Conservation (phyloP, 2,113 vertebrate genomes). For the Pachycephala philippinensis region DNA sequence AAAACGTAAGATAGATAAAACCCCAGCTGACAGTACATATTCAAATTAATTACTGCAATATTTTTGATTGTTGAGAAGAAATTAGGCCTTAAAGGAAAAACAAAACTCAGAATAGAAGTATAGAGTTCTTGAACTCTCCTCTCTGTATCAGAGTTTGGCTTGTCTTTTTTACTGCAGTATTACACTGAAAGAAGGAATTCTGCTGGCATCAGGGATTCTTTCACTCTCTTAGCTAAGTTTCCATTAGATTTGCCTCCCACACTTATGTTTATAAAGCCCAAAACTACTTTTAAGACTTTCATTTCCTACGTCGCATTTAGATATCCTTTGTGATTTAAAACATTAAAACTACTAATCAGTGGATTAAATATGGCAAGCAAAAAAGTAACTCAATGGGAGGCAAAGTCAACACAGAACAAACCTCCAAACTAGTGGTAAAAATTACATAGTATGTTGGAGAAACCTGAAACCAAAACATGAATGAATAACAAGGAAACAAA, state of each 20-base stretch:
- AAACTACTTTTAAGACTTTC: slow-evolving; percentile 45
- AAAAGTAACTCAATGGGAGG: slow-evolving; percentile 35
- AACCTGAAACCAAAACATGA: slow-evolving; percentile 41
- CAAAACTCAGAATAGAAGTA: background rate
- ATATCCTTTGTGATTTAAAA: slow-evolving; percentile 50
- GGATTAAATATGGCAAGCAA: slow-evolving; percentile 24
- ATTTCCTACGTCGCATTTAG: slow-evolving; percentile 12
- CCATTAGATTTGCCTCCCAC: slow-evolving; percentile 36
- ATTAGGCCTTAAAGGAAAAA: background rate
- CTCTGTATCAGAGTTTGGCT: background rate
- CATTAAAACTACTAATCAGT: background rate
- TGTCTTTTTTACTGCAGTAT: background rate
- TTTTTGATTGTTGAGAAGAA: background rate
- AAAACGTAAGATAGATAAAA: background rate
- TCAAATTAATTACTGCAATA: background rate
- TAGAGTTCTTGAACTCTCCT: background rate
- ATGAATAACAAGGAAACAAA: background rate
- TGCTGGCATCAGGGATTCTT: slow-evolving; percentile 40
- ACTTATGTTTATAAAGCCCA: slow-evolving; percentile 38
- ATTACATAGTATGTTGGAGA: background rate
- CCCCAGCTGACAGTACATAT: background rate
- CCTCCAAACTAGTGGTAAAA: slow-evolving; percentile 22
- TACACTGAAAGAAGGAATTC: slow-evolving; percentile 31
- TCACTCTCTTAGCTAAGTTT: slow-evolving; percentile 15
- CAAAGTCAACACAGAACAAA: slow-evolving; percentile 38